These are phyloP conservation scores for Nycticorax nycticorax DNA, from an alignment of 2,113 vertebrate species.

Conservation along the genomic window DNA sequence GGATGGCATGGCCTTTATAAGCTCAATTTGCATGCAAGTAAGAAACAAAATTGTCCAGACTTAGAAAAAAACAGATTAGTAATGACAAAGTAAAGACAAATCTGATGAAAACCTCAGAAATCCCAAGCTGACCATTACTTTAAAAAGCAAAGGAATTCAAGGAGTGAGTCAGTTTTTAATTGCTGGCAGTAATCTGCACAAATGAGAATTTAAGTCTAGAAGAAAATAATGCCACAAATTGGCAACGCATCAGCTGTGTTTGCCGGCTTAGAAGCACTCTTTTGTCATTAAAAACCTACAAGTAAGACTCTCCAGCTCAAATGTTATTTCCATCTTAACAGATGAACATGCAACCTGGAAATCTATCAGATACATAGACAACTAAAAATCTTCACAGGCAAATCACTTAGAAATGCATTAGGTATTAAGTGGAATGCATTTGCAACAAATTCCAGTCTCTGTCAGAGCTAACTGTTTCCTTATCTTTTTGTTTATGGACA, in stretches of 20 bases:
- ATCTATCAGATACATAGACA: background rate
- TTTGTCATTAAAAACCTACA: background rate
- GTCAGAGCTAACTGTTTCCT: background rate
- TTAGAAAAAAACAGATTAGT: background rate
- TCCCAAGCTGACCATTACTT: background rate
- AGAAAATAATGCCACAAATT: background rate
- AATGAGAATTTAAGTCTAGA: background rate
- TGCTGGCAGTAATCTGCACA: background rate
- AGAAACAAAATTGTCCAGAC: background rate
- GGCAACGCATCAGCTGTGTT: background rate
- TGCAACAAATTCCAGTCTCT: background rate
- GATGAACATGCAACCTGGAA: background rate
- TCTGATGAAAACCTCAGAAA: background rate
- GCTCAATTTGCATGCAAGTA: background rate
- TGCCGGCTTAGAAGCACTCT: background rate
- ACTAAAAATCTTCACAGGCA: background rate
- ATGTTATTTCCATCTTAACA: background rate
- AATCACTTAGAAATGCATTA: background rate
- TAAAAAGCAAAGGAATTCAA: background rate
- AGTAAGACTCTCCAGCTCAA: background rate
- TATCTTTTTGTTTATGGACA: background rate
- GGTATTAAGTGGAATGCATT: background rate
- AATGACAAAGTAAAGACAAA: background rate
- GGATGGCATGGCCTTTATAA: background rate
- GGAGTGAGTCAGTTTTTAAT: background rate